phyloP scores from a whole-genome alignment of 2,113 vertebrate species.

The Lichenostomus cassidix region DNA sequence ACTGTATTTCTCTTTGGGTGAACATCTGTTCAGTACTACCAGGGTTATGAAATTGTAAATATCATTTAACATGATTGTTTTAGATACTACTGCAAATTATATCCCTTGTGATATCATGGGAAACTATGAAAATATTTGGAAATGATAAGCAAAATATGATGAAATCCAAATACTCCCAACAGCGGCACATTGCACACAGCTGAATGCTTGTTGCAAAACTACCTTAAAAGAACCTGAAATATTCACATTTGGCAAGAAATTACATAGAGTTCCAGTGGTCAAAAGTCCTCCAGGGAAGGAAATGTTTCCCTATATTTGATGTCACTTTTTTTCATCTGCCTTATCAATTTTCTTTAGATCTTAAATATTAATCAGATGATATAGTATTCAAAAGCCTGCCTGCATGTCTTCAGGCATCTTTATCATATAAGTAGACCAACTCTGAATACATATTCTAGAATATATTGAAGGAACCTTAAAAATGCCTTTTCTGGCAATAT shows the following conservation, averaged over 20 bases:
- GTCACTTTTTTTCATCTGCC: not conserved
- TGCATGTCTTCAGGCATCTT: slow-evolving; percentile 14
- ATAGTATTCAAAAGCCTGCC: not conserved
- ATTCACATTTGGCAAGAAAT: not conserved
- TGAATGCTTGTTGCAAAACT: not conserved
- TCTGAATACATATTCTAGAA: not conserved
- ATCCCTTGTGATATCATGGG: not conserved
- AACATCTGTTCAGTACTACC: not conserved
- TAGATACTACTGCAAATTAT: not conserved
- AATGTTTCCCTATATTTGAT: not conserved
- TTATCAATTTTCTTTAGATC: slow-evolving; percentile 16
- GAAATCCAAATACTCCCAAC: not conserved
- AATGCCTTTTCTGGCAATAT: not conserved
- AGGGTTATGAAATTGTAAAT: not conserved
- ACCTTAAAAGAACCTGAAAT: not conserved
- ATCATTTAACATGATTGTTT: not conserved
- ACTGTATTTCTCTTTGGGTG: not conserved
- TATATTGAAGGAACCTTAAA: not conserved
- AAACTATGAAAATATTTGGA: not conserved
- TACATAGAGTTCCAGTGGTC: not conserved
- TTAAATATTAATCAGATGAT: slow-evolving; percentile 44
- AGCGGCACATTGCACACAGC: not conserved
- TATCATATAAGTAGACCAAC: not conserved
- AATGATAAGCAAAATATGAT: not conserved
- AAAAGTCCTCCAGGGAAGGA: not conserved